phyloP scores from a whole-genome alignment of 2,888 invertebrate genomes.

The Cosmia trapezina region DNA sequence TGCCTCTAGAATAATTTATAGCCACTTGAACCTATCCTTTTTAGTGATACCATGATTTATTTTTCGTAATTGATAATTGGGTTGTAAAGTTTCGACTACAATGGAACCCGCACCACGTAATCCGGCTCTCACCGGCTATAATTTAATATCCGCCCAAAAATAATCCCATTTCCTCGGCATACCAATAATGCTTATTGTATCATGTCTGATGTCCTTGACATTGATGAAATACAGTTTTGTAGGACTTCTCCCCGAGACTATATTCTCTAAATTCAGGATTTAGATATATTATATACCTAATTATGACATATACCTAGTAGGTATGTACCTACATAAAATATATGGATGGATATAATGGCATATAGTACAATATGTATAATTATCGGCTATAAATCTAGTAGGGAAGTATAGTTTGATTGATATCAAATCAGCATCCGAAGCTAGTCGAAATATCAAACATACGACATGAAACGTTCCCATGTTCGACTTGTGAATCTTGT shows the following conservation, averaged over 20 bases:
- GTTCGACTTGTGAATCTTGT: conserved; percentile 66
- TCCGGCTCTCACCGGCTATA: conserved; percentile 83
- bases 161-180: conserved; percentile 85
- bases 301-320: too few species aligned
- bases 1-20: conserved; percentile 52
- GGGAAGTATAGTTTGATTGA: conserved; percentile 1
- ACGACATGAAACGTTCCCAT: conserved; percentile 56
- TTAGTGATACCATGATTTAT: conserved; percentile 56
- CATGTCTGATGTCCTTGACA: conserved; percentile 72
- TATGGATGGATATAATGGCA: neutral
- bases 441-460: conserved; percentile 52
- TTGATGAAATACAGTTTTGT: conserved; percentile 61
- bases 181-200: conserved; percentile 68
- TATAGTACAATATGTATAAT: neutral
- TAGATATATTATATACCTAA: neutral
- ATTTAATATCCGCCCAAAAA: conserved; percentile 89
- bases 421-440: conserved; percentile 26
- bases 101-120: conserved; percentile 84
- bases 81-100: conserved; percentile 75
- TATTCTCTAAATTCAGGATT: neutral
- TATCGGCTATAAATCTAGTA: neutral
- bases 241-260: conserved; percentile 44
- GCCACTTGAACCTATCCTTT: conserved; percentile 48
- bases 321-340: neutral
- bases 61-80: conserved; percentile 68